Conservation (phyloP, 2,113 vertebrate species). For the Pelusios castaneus region DNA sequence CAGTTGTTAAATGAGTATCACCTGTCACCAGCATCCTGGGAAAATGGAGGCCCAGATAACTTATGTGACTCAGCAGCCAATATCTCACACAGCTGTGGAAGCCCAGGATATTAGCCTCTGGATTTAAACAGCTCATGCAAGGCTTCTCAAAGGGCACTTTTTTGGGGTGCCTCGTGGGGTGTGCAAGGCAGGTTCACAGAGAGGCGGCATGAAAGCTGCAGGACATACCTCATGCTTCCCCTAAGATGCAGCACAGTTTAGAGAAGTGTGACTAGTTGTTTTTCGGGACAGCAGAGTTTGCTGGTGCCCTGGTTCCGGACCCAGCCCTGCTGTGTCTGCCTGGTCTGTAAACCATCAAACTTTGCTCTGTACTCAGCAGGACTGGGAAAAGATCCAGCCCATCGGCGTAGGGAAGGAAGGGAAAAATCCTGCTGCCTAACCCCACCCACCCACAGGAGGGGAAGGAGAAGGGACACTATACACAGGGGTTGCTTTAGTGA, state of each 20-base stretch:
- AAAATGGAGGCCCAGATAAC: neutral
- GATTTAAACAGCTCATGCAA: too few relatives aligned
- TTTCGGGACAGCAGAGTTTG: neutral
- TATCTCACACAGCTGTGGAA: neutral
- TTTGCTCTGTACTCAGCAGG: neutral
- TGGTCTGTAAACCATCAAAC: neutral
- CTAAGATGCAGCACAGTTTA: neutral
- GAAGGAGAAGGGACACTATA: neutral
- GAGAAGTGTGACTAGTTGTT: neutral
- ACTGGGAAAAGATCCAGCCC: neutral
- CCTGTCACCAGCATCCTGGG: too few relatives aligned
- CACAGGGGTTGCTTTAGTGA: neutral
- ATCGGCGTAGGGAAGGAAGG: too few relatives aligned
- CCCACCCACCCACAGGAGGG: neutral
- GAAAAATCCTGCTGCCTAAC: too few relatives aligned
- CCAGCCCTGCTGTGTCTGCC: too few relatives aligned
- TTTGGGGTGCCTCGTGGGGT: too few relatives aligned
- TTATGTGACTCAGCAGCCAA: neutral
- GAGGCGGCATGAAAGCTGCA: neutral
- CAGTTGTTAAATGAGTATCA: neutral
- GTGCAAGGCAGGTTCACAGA: too few relatives aligned
- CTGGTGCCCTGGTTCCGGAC: neutral
- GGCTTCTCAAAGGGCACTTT: too few relatives aligned
- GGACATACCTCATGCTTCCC: neutral
- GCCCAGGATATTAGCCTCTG: neutral